Evolutionary conservation across 2,797 vertebrate genomes (phyloP).

Genomic region (Scomberomorus guttatus): DNA sequence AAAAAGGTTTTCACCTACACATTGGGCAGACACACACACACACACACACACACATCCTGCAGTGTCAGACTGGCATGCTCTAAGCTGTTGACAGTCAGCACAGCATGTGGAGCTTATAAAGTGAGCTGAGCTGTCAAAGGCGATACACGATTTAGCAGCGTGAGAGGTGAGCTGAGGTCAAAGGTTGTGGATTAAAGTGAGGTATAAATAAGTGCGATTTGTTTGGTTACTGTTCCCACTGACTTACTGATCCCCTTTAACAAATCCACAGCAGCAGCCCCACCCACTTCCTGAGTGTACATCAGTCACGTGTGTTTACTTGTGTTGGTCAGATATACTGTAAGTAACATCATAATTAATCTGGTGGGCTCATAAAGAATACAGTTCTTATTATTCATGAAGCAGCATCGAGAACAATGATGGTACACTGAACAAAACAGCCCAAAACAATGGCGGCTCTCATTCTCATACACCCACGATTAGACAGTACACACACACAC

Average conservation of each 20-base stretch:
- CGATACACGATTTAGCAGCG: constrained; percentile 45
- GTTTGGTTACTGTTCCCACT: constrained; percentile 70
- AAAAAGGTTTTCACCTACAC: background rate
- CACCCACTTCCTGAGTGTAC: constrained; percentile 23
- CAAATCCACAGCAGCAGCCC: constrained; percentile 67
- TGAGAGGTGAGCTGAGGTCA: constrained; percentile 57
- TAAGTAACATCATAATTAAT: background rate
- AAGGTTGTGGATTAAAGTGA: constrained; percentile 72
- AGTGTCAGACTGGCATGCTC: constrained; percentile 8
- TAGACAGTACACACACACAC: constrained; percentile 2
- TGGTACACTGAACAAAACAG: constrained; percentile 6
- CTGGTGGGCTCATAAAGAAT: background rate
- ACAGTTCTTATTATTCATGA: background rate
- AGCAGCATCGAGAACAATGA: background rate
- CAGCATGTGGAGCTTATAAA: constrained; percentile 46
- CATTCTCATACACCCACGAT: constrained; percentile 28
- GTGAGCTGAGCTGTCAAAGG: constrained; percentile 61
- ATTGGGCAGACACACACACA: background rate
- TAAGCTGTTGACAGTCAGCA: constrained; percentile 54
- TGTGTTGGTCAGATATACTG: constrained; percentile 7
- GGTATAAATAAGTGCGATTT: constrained; percentile 80
- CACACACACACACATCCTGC: constrained; percentile 2
- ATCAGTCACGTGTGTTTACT: constrained; percentile 53
- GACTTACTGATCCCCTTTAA: constrained; percentile 77
- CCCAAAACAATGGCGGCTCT: constrained; percentile 43